Conservation (phyloP, 1,140 invertebrate genomes). For the Macrostomum lignano region DNA sequence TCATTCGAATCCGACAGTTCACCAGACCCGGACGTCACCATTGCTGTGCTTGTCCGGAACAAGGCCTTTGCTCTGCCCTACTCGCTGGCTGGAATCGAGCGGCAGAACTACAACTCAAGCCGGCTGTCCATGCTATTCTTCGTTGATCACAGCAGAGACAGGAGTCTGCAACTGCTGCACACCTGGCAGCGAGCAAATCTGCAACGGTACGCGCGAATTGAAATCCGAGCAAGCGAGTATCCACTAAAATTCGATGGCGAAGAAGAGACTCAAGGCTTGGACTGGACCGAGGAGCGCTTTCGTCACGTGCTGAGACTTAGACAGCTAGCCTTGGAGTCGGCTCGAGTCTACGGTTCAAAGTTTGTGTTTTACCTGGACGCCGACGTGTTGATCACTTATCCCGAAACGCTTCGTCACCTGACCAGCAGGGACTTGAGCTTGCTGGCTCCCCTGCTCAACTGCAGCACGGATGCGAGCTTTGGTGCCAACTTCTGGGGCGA, state of each 20-base stretch:
- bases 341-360: slow-evolving; percentile 47
- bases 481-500: slow-evolving; percentile 84
- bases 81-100: slow-evolving; percentile 49
- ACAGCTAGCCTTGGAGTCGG: slow-evolving; percentile 44
- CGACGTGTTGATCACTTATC: slow-evolving; percentile 3
- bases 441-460: slow-evolving; percentile 52
- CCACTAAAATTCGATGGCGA: slow-evolving; percentile 16
- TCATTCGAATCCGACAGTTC: no score
- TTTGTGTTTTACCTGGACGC: slow-evolving; percentile 38
- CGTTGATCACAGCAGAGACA: slow-evolving; percentile 3
- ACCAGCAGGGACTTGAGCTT: slow-evolving; percentile 10
- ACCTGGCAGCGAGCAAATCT: slow-evolving; percentile 39
- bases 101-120: slow-evolving; percentile 61
- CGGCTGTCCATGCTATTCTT: slow-evolving; percentile 52
- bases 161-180: slow-evolving; percentile 33
- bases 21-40: slow-evolving; percentile 49
- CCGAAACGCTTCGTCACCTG: slow-evolving; percentile 1
- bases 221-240: slow-evolving; percentile 33
- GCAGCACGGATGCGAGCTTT: slow-evolving; percentile 43
- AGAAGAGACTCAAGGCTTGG: background rate
- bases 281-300: slow-evolving; percentile 49
- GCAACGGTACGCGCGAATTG: slow-evolving; percentile 41
- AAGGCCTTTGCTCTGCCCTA: slow-evolving; percentile 67
- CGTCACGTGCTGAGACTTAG: slow-evolving; percentile 47
- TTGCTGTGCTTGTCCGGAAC: slow-evolving; percentile 53